Evolutionary conservation across 2,113 vertebrate species (phyloP).

Genomic region (Microcebus griseorufus): DNA sequence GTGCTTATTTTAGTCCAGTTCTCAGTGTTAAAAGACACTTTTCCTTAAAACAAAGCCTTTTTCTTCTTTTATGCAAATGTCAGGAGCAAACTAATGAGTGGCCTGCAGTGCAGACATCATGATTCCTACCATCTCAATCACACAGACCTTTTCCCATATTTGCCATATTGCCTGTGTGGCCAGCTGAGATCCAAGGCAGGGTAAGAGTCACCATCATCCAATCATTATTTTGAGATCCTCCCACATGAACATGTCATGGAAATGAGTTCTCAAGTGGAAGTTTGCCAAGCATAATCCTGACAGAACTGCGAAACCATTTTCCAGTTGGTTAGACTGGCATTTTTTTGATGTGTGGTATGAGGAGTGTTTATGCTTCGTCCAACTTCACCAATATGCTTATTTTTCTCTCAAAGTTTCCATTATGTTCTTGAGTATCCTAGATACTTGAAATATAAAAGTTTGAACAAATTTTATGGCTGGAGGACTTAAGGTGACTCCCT

Average conservation of each 20-base stretch:
- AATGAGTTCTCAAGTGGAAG: not conserved
- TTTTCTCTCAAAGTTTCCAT: constrained; percentile 23
- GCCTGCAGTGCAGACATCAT: not conserved
- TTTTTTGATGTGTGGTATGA: not conserved
- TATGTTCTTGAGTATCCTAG: not conserved
- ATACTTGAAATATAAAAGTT: not conserved
- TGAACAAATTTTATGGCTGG: not conserved
- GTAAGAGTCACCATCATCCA: not conserved
- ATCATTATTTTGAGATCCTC: not conserved
- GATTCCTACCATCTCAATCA: not conserved
- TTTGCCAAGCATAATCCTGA: not conserved
- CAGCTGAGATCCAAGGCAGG: not conserved
- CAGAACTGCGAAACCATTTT: not conserved
- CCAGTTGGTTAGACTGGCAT: not conserved
- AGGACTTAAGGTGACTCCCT: not conserved
- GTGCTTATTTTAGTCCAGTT: not conserved
- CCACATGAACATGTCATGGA: not conserved
- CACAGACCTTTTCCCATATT: not conserved
- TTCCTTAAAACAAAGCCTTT: not conserved
- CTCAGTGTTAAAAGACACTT: not conserved
- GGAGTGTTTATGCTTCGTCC: not conserved
- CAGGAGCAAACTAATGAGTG: not conserved
- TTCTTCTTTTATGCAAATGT: not conserved
- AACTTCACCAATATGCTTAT: not conserved
- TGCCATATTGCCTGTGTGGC: not conserved